Percentiles rank a stretch among this genome's conserved stretches.
Evolutionary conservation across 2,797 vertebrate genomes (phyloP).

Genomic region (Sphenodon punctatus): DNA sequence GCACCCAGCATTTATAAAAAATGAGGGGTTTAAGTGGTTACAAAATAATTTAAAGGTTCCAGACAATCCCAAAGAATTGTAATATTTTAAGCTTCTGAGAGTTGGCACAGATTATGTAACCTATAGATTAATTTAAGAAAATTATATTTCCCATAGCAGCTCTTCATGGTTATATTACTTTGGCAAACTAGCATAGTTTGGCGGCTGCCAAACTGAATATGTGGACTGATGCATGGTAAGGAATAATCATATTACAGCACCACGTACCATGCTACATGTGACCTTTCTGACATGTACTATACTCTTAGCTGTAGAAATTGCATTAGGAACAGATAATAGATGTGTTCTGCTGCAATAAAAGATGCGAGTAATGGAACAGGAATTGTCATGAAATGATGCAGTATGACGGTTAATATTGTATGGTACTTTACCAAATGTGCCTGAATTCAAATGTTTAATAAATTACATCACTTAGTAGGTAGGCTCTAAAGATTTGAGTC

Average conservation of each 20-base stretch:
- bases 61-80: not conserved
- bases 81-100: not conserved
- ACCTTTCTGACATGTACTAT: not conserved
- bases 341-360: not conserved
- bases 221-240: not conserved
- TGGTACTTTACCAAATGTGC: no score
- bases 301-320: not conserved
- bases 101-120: not conserved
- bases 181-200: not conserved
- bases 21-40: not conserved
- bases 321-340: not conserved
- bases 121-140: not conserved
- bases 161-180: not conserved
- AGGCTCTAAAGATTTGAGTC: not conserved
- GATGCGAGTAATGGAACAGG: not conserved
- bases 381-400: not conserved
- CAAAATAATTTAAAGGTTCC: not conserved
- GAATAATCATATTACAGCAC: accelerated
- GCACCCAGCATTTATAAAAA: not conserved
- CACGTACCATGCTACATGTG: not conserved
- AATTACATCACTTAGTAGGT: not conserved
- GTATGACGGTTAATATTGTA: not conserved
- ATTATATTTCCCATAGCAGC: not conserved
- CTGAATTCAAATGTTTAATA: not conserved
- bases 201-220: not conserved